A percentile compares a stretch with the other conserved stretches of the same genome.
phyloP scores from a whole-genome alignment of 2,888 invertebrate genomes.

The Dolichopus griseipennis region DNA sequence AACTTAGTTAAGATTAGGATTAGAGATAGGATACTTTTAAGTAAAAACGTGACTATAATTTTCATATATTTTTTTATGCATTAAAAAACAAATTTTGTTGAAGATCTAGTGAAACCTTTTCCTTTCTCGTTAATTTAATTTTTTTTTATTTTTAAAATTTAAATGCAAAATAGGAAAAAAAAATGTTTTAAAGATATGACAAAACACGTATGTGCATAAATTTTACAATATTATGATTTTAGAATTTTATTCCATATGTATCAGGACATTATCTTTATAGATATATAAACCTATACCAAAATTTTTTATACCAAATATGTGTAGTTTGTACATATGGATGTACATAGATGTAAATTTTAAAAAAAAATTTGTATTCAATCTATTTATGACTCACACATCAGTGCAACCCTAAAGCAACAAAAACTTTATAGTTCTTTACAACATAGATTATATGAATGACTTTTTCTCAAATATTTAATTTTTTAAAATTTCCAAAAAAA shows the following conservation, averaged over 20 bases:
- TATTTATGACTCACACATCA: too few relatives aligned
- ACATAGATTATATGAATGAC: too few relatives aligned
- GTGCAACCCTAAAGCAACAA: too few relatives aligned
- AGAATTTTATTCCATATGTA: background rate
- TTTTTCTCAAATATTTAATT: too few relatives aligned
- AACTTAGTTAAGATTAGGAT: background rate
- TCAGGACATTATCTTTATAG: too few relatives aligned
- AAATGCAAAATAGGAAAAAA: background rate
- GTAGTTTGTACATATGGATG: too few relatives aligned
- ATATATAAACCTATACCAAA: too few relatives aligned
- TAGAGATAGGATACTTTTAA: constrained; percentile 1
- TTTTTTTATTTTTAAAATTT: background rate
- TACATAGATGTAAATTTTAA: too few relatives aligned
- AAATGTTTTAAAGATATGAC: background rate
- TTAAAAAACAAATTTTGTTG: background rate
- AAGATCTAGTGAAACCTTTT: background rate
- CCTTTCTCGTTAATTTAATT: background rate
- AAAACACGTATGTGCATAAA: constrained; percentile 6
- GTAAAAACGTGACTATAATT: constrained; percentile 6
- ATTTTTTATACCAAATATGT: too few relatives aligned
- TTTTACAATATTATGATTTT: background rate
- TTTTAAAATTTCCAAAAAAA: too few relatives aligned
- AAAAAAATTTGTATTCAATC: too few relatives aligned
- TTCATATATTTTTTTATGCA: background rate
- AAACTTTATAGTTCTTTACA: too few relatives aligned